Conservation (phyloP, 1,140 invertebrate genomes). For the Aphaenogaster floridana region DNA sequence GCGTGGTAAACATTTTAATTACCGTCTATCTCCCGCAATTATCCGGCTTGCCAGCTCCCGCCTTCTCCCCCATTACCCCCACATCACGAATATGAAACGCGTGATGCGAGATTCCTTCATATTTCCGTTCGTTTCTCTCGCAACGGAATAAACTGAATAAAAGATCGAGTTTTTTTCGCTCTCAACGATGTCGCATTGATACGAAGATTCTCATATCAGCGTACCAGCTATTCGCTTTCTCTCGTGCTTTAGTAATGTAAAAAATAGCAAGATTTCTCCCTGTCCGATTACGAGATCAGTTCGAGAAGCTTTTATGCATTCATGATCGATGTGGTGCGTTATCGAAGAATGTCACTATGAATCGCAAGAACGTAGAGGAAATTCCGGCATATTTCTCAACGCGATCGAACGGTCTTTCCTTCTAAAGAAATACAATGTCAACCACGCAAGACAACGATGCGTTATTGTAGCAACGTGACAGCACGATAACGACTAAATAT, state of each 20-base stretch:
- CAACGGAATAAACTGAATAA: slow-evolving; percentile 59
- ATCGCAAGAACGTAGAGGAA: slow-evolving; percentile 32
- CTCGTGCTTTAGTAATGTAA: slow-evolving; percentile 44
- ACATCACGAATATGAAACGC: slow-evolving; percentile 13
- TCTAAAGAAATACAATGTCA: background rate
- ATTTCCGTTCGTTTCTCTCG: slow-evolving; percentile 43
- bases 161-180: slow-evolving; percentile 52
- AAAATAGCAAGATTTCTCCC: slow-evolving; percentile 46
- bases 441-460: background rate
- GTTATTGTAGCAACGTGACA: background rate
- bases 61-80: background rate
- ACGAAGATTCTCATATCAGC: slow-evolving; percentile 52
- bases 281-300: slow-evolving; percentile 46
- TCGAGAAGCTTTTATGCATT: slow-evolving; percentile 50
- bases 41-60: background rate
- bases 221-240: slow-evolving; percentile 16
- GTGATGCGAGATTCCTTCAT: slow-evolving; percentile 28
- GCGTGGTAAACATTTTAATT: slow-evolving; percentile 61
- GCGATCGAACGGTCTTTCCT: background rate
- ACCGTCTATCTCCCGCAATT: slow-evolving; percentile 57
- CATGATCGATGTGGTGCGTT: slow-evolving; percentile 51
- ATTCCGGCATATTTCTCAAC: slow-evolving; percentile 23
- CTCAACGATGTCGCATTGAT: slow-evolving; percentile 19
- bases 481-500: background rate
- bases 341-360: slow-evolving; percentile 49